Evolutionary conservation across 1,140 invertebrate species (phyloP).

Genomic region (Leguminivora glycinivorella): DNA sequence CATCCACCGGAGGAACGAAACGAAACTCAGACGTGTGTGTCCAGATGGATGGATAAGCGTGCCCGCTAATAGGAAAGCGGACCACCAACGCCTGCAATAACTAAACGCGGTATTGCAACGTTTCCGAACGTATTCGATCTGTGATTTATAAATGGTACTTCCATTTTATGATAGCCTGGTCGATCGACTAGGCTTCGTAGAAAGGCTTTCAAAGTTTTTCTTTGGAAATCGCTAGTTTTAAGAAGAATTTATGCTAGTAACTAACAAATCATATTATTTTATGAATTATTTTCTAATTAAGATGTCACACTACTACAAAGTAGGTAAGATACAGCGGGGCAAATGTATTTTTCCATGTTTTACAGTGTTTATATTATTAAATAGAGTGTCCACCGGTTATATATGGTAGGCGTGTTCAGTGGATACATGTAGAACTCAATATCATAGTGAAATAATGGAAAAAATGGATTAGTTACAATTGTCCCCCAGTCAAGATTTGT

Average conservation of each 20-base stretch:
- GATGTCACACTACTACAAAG: no score
- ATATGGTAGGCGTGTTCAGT: no score
- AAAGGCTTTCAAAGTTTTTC: not conserved
- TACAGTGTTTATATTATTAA: no score
- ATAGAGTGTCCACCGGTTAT: no score
- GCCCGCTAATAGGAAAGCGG: conserved; percentile 34
- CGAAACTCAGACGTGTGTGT: conserved; percentile 21
- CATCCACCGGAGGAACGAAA: not conserved
- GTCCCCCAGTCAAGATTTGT: no score
- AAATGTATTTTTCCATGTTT: no score
- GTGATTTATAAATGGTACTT: conserved; percentile 46
- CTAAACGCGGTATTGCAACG: conserved; percentile 33
- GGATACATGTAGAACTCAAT: no score
- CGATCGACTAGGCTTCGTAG: not conserved
- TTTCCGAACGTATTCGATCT: conserved; percentile 40
- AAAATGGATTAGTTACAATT: no score
- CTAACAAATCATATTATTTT: no score
- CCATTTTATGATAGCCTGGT: conserved; percentile 38
- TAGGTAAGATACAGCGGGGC: no score
- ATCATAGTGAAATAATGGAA: no score
- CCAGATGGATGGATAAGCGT: conserved; percentile 32
- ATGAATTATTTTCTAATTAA: no score
- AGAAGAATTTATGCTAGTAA: not conserved
- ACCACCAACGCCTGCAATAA: conserved; percentile 38
- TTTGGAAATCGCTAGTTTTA: not conserved